phyloP scores from a whole-genome alignment of 2,888 invertebrate species.

The Atrina japonica region DNA sequence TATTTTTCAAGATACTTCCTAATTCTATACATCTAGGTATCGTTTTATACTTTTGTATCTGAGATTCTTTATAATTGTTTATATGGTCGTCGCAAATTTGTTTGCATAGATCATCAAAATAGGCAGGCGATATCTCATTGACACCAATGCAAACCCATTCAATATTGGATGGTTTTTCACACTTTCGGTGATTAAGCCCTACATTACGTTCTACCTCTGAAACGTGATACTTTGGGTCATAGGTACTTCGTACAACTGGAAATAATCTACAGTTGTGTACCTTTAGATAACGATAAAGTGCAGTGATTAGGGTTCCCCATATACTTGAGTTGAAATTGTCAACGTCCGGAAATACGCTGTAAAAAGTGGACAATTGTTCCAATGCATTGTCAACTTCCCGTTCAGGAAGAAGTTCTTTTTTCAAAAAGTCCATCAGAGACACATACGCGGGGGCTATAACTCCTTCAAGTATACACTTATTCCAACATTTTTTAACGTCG shows the following conservation, averaged over 20 bases:
- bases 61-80: neutral
- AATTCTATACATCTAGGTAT: slow-evolving; percentile 2
- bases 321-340: slow-evolving; percentile 8
- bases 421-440: slow-evolving; percentile 32
- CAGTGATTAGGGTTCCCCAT: slow-evolving; percentile 34
- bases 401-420: neutral
- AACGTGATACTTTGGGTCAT: neutral
- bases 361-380: slow-evolving; percentile 24
- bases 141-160: neutral
- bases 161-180: neutral
- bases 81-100: neutral
- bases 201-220: neutral
- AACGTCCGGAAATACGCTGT: slow-evolving; percentile 39
- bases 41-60: neutral
- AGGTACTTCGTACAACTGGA: slow-evolving; percentile 8
- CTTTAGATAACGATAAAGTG: neutral
- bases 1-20: slow-evolving; percentile 9
- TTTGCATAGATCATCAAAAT: slow-evolving; percentile 7
- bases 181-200: too few species aligned
- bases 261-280: slow-evolving; percentile 4
- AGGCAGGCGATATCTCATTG: slow-evolving; percentile 5
- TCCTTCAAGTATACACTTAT: slow-evolving; percentile 55
- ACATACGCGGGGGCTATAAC: slow-evolving; percentile 67
- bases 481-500: slow-evolving; percentile 66
- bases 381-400: too few species aligned